Base-by-base conservation (phyloP, 2,113 vertebrate genomes). In the Cygnus atratus region DNA sequence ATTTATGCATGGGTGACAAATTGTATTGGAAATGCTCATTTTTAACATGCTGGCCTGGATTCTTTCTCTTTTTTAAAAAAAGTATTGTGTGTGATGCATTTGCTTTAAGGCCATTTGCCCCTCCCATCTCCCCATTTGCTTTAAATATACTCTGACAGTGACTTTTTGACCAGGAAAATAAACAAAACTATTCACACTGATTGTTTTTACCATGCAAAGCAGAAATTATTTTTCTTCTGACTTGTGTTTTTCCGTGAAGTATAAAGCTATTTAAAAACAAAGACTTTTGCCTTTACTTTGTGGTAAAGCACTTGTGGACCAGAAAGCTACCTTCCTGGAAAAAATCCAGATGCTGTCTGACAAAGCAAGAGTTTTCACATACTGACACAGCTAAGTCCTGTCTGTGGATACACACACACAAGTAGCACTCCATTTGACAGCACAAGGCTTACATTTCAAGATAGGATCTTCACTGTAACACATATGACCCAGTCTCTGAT, bases 1-100 rank as follows among this genome's bases (percentile, higher is more conserved):
- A 99, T 99, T 99, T 99, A 99, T 99, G 99, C 99, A 99, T 98
- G 99, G 98, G 98, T 99, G 99, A 99, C 99, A 99, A 99, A 99
- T 99, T 99, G 98, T 99, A 98, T 98, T 98, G 98, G 97, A 98
- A 99, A 99, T 98, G 98, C 98, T 99, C 97, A 94, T 98, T 98
- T 98, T 98, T 97, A 98, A 98, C 97, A 75, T 70, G 93, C 97
- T 97, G 97, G 97, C 96, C 89, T 93, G 86, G 44, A 87, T 78
- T 97, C 96, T 88, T 97, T 96, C 95, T 95, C 93, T 92, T 92
- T 96, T 88, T 88, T 88, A 54, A 70, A 68, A 90, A 78, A 92
- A 96, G 92, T 97, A 90, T 96, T 96, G 94, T 90, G 74, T 63
- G 79, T 85, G 94, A 97, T 96, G 84, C 96, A 96, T 97, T 98